phyloP scores from a whole-genome alignment of 2,888 invertebrate species.

The Maniola hyperantus region DNA sequence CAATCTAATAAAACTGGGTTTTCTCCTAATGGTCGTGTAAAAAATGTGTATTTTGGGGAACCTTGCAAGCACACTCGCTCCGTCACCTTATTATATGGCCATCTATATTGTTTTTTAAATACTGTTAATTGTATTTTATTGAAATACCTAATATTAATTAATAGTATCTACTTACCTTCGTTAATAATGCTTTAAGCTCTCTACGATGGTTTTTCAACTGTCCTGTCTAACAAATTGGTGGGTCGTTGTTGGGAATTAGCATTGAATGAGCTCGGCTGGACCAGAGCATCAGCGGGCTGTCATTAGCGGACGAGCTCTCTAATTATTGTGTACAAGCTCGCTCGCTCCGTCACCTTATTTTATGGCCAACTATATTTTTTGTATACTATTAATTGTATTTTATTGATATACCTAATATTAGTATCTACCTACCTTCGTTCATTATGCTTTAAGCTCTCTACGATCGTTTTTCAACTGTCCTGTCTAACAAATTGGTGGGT shows the following conservation, averaged over 20 bases:
- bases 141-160: too few species aligned
- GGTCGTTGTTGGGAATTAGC: slow-evolving; percentile 58
- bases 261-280: slow-evolving; percentile 79
- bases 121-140: too few species aligned
- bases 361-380: slow-evolving; percentile 43
- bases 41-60: too few species aligned
- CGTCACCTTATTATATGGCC: slow-evolving; percentile 45
- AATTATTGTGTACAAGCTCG: slow-evolving; percentile 73
- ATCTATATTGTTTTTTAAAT: slow-evolving; percentile 42
- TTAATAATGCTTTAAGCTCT: background rate
- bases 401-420: too few species aligned
- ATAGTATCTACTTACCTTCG: too few species aligned
- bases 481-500: slow-evolving; percentile 61
- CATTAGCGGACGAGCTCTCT: slow-evolving; percentile 76
- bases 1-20: too few species aligned
- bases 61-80: slow-evolving; percentile 52
- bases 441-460: background rate
- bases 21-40: too few species aligned
- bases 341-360: slow-evolving; percentile 48
- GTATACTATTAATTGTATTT: too few species aligned
- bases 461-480: slow-evolving; percentile 43
- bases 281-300: slow-evolving; percentile 70
- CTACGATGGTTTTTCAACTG: slow-evolving; percentile 32
- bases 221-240: slow-evolving; percentile 63
- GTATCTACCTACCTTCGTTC: too few species aligned